Evolutionary conservation across 1,140 invertebrate genomes (phyloP), one percentile per base, ranked within the genome.

Genomic region (Caerostris extrusa): DNA sequence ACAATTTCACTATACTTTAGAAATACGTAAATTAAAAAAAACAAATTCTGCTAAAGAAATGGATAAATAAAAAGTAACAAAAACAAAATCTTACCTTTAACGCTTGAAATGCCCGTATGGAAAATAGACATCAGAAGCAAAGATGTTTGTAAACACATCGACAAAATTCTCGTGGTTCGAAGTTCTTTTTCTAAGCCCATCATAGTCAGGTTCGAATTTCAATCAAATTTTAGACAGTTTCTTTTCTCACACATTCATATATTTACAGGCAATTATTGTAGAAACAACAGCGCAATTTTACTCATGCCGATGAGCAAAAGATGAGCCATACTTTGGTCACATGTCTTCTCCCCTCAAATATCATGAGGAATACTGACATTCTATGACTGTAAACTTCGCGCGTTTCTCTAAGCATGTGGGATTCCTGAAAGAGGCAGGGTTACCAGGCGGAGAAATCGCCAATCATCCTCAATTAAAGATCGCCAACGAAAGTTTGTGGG

Each of bases 71-170:
- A 5, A n/a, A n/a, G n/a, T n/a, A n/a, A n/a, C n/a, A 14, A 85
- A 81, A 61, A 87, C 34, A 53, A 17, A 8, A 17, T 17, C 91
- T 93, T 56, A 93, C 91, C 91, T 60, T 93, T 93, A 8, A 93
- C 91, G 50, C 82, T 93, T 14, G 91, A 93, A 60, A 93, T 93
- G 5, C 91, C 91, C 3, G 91, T 93, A 50, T 93, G 91, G 64
- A 93, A 93, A 50, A 85, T 64, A 19, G 91, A 87, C 64, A 87
- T 58, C 83, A 93, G 34, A 5, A 93, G 53, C 34, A 93, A 60
- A 50, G 81, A 64, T 19, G 91, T 93, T 57, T 85, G 83, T 71
- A 93, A 86, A 71, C 91, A 93, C 55, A 60, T 12, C 53, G 91
- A 93, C 53, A 93, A 55, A 77, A 93, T 71, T 61, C 67, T 93